A percentile compares a stretch with the other conserved stretches of the same genome.
These are phyloP conservation scores for Monochamus alternatus DNA, from an alignment of 2,888 invertebrate species.

Conservation along the genomic window DNA sequence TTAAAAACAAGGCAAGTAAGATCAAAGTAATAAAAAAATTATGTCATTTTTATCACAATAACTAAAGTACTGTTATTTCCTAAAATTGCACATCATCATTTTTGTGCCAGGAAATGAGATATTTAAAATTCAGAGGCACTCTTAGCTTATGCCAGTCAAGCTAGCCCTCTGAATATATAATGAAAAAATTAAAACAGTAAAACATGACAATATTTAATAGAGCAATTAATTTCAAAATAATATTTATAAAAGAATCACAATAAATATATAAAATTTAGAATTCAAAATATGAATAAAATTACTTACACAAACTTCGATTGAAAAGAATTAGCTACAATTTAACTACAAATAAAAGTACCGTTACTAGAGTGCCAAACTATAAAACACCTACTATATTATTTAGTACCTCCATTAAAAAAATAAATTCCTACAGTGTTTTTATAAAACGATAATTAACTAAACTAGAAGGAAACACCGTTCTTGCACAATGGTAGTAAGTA, in stretches of 20 bases:
- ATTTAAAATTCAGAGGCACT: slow-evolving; percentile 46
- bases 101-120: slow-evolving; percentile 28
- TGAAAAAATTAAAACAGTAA: slow-evolving; percentile 46
- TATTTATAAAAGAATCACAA: slow-evolving; percentile 44
- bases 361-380: slow-evolving; percentile 23
- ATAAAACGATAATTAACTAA: slow-evolving; percentile 39
- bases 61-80: slow-evolving; percentile 45
- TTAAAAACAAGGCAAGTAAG: slow-evolving; percentile 38
- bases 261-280: slow-evolving; percentile 22
- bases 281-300: slow-evolving; percentile 20
- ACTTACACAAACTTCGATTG: slow-evolving; percentile 29
- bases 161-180: slow-evolving; percentile 53
- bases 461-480: slow-evolving; percentile 33
- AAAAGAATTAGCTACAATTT: slow-evolving; percentile 36
- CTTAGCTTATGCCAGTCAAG: slow-evolving; percentile 57
- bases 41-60: slow-evolving; percentile 44
- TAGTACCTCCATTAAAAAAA: slow-evolving; percentile 39
- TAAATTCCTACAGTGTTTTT: slow-evolving; percentile 26
- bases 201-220: slow-evolving; percentile 46
- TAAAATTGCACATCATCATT: slow-evolving; percentile 27
- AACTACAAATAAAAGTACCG: slow-evolving; percentile 33
- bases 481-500: slow-evolving; percentile 34
- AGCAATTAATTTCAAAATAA: slow-evolving; percentile 48
- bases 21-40: slow-evolving; percentile 36
- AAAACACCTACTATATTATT: slow-evolving; percentile 30